Evolutionary conservation across 2,797 vertebrate species (phyloP).

Genomic region (Garrulus glandarius): DNA sequence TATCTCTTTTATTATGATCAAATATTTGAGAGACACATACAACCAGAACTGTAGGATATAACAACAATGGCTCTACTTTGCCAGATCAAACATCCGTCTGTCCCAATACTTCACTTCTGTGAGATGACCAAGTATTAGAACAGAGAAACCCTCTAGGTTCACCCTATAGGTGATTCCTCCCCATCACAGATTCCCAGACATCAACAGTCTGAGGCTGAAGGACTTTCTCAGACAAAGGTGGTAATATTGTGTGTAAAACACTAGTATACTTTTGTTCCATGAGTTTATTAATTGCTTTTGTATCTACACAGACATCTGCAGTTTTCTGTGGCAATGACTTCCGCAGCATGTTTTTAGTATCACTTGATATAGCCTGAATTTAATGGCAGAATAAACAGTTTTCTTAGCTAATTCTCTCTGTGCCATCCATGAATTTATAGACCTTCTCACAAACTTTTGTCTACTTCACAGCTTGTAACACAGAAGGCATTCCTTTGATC

Average conservation of each 20-base stretch:
- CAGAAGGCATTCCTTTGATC: not conserved
- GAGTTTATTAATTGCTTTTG: not conserved
- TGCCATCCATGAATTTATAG: not conserved
- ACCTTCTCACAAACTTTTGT: not conserved
- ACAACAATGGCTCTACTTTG: not conserved
- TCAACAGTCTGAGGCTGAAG: not conserved
- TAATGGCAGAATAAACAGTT: not conserved
- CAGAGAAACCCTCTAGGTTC: not conserved
- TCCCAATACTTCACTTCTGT: not conserved
- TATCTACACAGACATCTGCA: not conserved
- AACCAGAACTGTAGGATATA: not conserved
- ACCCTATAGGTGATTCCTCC: not conserved
- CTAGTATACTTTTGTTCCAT: not conserved
- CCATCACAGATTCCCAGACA: not conserved
- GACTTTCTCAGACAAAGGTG: not conserved
- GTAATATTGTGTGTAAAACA: not conserved
- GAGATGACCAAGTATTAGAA: not conserved
- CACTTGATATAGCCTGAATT: not conserved
- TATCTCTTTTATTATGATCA: not conserved
- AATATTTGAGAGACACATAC: not conserved
- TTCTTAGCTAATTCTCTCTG: not conserved
- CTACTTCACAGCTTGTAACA: not conserved
- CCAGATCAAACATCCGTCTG: not conserved
- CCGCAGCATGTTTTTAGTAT: not conserved
- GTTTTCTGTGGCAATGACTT: not conserved